These are phyloP conservation scores for Dipodomys spectabilis DNA, from an alignment of 2,113 vertebrate species.

Conservation along the genomic window DNA sequence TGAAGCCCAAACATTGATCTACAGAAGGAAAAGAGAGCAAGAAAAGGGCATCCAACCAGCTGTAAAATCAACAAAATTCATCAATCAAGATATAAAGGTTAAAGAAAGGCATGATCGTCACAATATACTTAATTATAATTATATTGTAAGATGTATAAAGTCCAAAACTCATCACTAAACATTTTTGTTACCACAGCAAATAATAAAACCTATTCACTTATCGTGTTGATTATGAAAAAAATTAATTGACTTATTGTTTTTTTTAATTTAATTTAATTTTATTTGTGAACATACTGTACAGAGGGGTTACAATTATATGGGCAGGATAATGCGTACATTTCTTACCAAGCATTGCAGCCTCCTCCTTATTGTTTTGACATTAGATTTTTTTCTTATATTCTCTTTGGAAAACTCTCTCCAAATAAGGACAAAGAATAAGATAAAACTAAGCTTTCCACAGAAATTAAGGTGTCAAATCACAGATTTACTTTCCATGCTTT, in stretches of 20 bases:
- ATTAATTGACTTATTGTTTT: not conserved
- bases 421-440: not conserved
- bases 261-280: too few relatives aligned
- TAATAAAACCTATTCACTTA: not conserved
- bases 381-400: not conserved
- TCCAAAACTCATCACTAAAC: not conserved
- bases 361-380: not conserved
- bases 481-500: not conserved
- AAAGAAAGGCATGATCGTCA: not conserved
- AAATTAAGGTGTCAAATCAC: not conserved
- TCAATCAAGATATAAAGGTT: not conserved
- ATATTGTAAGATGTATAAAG: not conserved
- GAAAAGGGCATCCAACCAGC: not conserved
- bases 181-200: not conserved
- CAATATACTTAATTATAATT: not conserved
- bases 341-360: too few relatives aligned
- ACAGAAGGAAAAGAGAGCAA: not conserved
- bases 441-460: not conserved
- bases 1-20: not conserved
- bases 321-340: too few relatives aligned
- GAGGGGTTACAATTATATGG: too few relatives aligned
- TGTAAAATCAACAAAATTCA: not conserved
- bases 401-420: not conserved
- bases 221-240: not conserved
- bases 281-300: too few relatives aligned